These are phyloP conservation scores for Thripadectes ignobilis DNA, from an alignment of 2,797 vertebrate genomes.

Conservation along the genomic window DNA sequence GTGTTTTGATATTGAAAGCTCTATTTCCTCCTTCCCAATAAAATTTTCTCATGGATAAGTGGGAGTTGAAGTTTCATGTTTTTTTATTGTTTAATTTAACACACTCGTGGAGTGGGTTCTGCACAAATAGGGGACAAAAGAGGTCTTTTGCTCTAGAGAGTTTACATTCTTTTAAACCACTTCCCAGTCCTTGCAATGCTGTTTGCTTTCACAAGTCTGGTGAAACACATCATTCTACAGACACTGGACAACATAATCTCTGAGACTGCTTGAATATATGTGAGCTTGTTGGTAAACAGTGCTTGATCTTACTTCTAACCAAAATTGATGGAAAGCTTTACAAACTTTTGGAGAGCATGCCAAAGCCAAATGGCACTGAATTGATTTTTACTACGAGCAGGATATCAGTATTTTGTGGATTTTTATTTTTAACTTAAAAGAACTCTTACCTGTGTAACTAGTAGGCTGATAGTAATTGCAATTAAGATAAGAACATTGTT, in stretches of 20 bases:
- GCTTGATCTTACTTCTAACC: background rate
- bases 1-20: background rate
- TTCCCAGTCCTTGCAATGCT: background rate
- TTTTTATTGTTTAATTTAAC: background rate
- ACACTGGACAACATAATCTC: too few species aligned
- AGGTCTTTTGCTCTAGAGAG: background rate
- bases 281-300: background rate
- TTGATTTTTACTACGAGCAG: background rate
- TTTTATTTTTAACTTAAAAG: background rate
- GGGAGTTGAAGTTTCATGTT: background rate
- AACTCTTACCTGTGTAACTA: constrained; percentile 46
- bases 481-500: constrained; percentile 48
- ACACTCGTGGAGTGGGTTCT: background rate
- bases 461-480: constrained; percentile 31
- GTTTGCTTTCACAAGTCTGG: background rate
- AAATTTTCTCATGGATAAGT: background rate
- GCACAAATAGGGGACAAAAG: background rate
- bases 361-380: background rate
- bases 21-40: background rate
- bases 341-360: background rate
- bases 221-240: background rate
- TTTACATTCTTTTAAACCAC: background rate
- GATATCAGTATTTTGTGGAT: background rate
- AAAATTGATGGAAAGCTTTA: background rate
- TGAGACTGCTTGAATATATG: background rate